Percentiles rank a stretch among this genome's conserved stretches.
These are phyloP conservation scores for Papilio dardanus DNA, from an alignment of 1,140 invertebrate genomes.

Conservation along the genomic window DNA sequence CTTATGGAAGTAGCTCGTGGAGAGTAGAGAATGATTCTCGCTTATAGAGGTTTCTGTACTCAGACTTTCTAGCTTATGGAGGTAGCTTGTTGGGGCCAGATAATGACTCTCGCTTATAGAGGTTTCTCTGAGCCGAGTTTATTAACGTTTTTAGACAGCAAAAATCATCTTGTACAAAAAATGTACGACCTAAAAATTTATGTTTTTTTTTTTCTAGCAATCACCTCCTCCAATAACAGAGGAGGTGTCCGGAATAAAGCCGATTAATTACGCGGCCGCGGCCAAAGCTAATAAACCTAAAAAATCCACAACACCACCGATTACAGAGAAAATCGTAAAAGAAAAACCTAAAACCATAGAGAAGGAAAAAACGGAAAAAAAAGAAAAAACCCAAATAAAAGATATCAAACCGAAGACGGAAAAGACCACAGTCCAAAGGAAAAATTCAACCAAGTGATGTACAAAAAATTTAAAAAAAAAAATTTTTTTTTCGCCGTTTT, in stretches of 20 bases:
- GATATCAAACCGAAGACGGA: conserved; percentile 41
- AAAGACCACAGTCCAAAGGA: conserved; percentile 55
- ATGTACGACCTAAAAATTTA: too few species aligned
- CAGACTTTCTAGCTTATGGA: too few species aligned
- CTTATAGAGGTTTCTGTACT: too few species aligned
- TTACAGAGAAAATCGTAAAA: conserved; percentile 42
- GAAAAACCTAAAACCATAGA: conserved; percentile 41
- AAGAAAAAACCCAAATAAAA: conserved; percentile 45
- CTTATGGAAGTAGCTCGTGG: too few species aligned
- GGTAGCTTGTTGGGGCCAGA: too few species aligned
- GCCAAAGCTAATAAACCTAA: conserved; percentile 71
- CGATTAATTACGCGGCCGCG: conserved; percentile 75
- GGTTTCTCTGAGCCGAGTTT: too few species aligned
- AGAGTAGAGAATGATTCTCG: too few species aligned
- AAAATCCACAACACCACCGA: conserved; percentile 52
- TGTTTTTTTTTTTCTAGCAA: conserved; percentile 47
- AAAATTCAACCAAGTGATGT: conserved; percentile 60
- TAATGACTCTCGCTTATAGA: too few species aligned
- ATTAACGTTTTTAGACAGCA: too few species aligned
- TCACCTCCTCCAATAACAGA: conserved; percentile 45
- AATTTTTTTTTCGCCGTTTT: neutral
- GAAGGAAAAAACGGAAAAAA: conserved; percentile 43
- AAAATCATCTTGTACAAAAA: too few species aligned
- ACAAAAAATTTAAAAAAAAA: conserved; percentile 15
- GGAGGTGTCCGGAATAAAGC: conserved; percentile 59